Conservation (phyloP, 2,113 vertebrate genomes). For the Scomber scombrus region DNA sequence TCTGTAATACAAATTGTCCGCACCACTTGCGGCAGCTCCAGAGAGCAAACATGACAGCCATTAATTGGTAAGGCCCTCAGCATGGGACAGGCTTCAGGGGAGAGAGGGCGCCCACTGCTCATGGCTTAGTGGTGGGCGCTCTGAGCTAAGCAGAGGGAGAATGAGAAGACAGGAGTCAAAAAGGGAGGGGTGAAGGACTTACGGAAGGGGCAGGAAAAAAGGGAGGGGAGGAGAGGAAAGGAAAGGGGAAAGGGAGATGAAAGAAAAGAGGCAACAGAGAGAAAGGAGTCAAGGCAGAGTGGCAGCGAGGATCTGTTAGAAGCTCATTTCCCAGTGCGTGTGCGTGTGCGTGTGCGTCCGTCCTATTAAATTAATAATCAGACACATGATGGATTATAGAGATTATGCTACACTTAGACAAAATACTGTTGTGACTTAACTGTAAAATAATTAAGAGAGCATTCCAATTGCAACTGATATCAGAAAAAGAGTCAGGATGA, state of each 20-base stretch:
- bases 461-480: background rate
- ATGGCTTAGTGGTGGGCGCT: background rate
- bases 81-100: constrained; percentile 39
- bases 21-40: constrained; percentile 72
- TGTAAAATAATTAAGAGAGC: background rate
- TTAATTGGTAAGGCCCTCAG: constrained; percentile 75
- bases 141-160: background rate
- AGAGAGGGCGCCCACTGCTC: background rate
- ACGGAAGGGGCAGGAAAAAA: constrained; percentile 20
- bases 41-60: constrained; percentile 80
- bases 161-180: constrained; percentile 1
- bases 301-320: constrained; percentile 23
- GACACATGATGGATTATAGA: background rate
- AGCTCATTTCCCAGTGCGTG: constrained; percentile 31
- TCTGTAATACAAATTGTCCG: constrained; percentile 86
- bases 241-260: constrained; percentile 2
- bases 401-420: background rate
- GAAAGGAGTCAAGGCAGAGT: constrained; percentile 7
- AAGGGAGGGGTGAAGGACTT: background rate
- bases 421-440: background rate
- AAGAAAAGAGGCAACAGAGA: constrained; percentile 15
- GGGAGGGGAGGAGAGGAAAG: background rate
- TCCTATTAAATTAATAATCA: background rate
- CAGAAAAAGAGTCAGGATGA: background rate
- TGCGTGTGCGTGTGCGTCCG: background rate